Base-by-base conservation (phyloP, 2,888 invertebrate genomes). In the Tromatobia lineatoria region DNA sequence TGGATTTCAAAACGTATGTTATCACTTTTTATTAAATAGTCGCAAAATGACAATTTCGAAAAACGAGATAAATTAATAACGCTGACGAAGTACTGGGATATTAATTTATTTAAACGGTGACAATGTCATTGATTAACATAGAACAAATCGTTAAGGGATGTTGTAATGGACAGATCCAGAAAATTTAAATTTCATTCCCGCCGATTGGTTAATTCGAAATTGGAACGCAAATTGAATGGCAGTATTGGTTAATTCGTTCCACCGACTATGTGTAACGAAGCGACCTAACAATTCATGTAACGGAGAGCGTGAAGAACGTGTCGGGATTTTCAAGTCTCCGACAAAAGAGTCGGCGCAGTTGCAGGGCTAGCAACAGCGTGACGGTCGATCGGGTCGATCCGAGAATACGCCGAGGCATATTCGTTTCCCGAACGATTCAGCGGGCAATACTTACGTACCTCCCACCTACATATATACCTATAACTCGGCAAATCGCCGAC, bases 401-500 rank as follows among this genome's bases (percentile, higher is more conserved):
- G 25, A 42, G 38, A 23, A 18, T 52, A 54, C 25, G 20, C 25
- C 64, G 18, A 42, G 67, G 47, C 50, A 20, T 67, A 54, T 76
- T 76, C 34, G 64, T 64, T 75, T 64, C 73, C 64, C 59, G 54
- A 23, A 25, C 79, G 64, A 20, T 64, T n/a, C 29, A 66, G 42
- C 52, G 64, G n/a, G 52, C 69, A 61, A 29, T 61, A 29, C 20
- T 23, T 77, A 50, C 66, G 34, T 23, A 64, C 23, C 11, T 25
- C 7, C 23, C 45, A 66, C 29, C 42, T 42, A 45, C 10, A 11
- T 47, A 61, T 29, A 47, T 18, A 23, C 18, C 25, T 47, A 57
- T 25, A 57, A 76, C 15, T 71, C 70, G 34, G 54, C 47, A 59
- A 66, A 76, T 83, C 76, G 81, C 81, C 83, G 89, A 88, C 89